Conservation (phyloP, 92 coral and sea anemone genomes). For the Umimayanthus kanabou region DNA sequence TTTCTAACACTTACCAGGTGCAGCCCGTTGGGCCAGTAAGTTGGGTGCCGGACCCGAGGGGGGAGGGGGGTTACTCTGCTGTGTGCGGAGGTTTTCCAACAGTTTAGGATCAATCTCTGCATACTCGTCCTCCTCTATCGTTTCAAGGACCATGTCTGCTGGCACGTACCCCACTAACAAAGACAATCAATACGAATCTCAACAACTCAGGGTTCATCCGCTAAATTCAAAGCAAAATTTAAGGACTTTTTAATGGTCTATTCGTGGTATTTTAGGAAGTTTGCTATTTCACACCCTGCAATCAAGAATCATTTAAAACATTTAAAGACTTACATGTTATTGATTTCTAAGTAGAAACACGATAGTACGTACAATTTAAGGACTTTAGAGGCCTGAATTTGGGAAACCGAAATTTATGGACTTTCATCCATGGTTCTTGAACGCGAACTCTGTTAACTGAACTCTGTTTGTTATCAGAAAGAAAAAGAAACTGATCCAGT, state of each 20-base stretch:
- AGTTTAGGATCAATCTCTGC: constrained; percentile 35
- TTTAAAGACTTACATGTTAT: too few relatives aligned
- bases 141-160: constrained; percentile 22
- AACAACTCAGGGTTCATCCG: too few relatives aligned
- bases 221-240: too few relatives aligned
- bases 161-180: constrained; percentile 29
- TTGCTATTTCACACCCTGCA: too few relatives aligned
- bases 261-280: too few relatives aligned
- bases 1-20: not conserved
- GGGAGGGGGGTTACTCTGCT: constrained; percentile 13
- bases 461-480: not conserved
- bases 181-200: not conserved
- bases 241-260: too few relatives aligned
- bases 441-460: not conserved
- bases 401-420: too few relatives aligned
- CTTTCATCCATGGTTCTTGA: too few relatives aligned
- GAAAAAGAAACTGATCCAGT: not conserved
- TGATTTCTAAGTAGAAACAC: too few relatives aligned
- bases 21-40: constrained; percentile 6
- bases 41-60: constrained; percentile 13
- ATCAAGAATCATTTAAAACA: too few relatives aligned
- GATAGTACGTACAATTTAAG: too few relatives aligned
- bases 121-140: constrained; percentile 32
- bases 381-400: too few relatives aligned
- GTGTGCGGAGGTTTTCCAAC: constrained; percentile 17